These are phyloP conservation scores for Heliocidaris tuberculata DNA, from an alignment of 35 echinoderm and acorn worm genomes.

Conservation along the genomic window DNA sequence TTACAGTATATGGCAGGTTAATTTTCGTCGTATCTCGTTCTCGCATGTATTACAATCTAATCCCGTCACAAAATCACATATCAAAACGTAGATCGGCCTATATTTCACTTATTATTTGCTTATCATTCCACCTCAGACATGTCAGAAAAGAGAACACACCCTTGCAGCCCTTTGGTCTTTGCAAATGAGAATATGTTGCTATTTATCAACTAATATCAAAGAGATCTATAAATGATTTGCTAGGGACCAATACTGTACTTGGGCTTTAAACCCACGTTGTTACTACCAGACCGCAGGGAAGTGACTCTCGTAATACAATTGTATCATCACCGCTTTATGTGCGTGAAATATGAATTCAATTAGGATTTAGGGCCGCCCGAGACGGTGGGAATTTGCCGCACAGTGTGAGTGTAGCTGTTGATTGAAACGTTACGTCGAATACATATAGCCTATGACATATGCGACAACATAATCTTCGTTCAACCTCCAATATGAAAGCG, in stretches of 20 bases:
- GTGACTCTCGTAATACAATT: background rate
- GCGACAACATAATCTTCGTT: background rate
- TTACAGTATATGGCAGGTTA: too few species aligned
- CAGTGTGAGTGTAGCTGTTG: background rate
- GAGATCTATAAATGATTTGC: too few species aligned
- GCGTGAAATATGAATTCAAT: conserved; percentile 18
- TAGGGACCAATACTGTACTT: background rate
- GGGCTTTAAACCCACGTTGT: background rate
- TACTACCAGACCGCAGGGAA: background rate
- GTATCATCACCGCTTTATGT: background rate
- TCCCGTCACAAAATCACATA: too few species aligned
- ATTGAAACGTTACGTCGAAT: background rate
- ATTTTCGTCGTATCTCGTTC: too few species aligned
- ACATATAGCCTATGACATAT: background rate
- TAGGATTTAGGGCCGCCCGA: background rate
- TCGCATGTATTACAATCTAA: too few species aligned
- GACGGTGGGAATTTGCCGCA: background rate
- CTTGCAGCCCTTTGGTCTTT: too few species aligned
- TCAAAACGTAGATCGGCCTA: too few species aligned
- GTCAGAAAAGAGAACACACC: too few species aligned
- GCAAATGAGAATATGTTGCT: too few species aligned
- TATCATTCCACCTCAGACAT: too few species aligned
- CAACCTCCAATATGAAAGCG: background rate
- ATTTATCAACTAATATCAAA: too few species aligned
- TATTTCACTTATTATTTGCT: too few species aligned